These are phyloP conservation scores for Agrotis clavis DNA, from an alignment of 2,888 invertebrate genomes.

Conservation along the genomic window DNA sequence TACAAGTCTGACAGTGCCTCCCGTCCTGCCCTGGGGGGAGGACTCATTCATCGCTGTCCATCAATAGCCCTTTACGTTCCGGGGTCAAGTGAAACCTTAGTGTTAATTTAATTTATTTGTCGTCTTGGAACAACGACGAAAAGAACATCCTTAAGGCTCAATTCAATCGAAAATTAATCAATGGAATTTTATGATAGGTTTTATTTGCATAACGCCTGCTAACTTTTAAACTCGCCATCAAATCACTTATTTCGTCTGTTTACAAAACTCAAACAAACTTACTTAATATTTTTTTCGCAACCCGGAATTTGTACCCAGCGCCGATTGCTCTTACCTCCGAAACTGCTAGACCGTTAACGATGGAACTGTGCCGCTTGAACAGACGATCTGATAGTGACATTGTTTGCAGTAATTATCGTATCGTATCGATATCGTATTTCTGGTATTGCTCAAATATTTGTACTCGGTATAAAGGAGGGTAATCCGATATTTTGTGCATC, in stretches of 20 bases:
- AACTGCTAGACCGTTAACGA: constrained; percentile 64
- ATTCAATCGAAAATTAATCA: too few species aligned
- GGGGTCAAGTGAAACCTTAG: too few species aligned
- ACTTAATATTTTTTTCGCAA: background rate
- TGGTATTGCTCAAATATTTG: constrained; percentile 79
- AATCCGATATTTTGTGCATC: constrained; percentile 79
- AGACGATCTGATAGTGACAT: constrained; percentile 78
- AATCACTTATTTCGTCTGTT: background rate
- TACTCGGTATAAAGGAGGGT: constrained; percentile 73
- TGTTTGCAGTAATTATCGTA: constrained; percentile 86
- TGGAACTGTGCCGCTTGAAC: constrained; percentile 66
- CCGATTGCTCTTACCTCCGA: constrained; percentile 52
- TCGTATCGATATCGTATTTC: constrained; percentile 78
- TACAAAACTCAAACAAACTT: constrained; percentile 4
- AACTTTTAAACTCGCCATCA: background rate
- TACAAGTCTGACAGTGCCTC: too few species aligned
- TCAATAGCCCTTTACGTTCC: too few species aligned
- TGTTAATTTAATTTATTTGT: too few species aligned
- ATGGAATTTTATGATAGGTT: background rate
- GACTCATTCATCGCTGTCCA: too few species aligned
- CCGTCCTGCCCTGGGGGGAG: too few species aligned
- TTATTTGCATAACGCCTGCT: background rate
- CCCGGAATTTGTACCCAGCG: constrained; percentile 27
- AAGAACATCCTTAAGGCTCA: too few species aligned
- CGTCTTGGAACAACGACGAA: too few species aligned